Conservation (phyloP, 2,113 vertebrate genomes). For the Anolis carolinensis region DNA sequence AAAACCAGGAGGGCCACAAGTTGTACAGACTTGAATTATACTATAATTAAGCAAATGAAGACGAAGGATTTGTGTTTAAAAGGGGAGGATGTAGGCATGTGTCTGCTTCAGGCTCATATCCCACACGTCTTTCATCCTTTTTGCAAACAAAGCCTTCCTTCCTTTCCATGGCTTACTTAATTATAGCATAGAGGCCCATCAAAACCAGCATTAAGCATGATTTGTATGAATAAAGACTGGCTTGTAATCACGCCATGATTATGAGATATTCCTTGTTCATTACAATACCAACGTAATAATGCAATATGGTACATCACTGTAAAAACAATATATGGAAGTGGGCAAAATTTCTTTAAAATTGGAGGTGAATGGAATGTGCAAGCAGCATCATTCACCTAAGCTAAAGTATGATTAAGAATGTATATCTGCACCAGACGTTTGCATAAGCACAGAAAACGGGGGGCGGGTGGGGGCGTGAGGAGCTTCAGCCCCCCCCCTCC, state of each 20-base stretch:
- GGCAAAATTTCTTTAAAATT: background rate
- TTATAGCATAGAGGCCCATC: background rate
- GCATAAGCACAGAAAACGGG: background rate
- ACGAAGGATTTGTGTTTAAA: too few species aligned
- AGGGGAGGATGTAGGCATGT: too few species aligned
- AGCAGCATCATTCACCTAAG: background rate
- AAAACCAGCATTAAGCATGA: background rate
- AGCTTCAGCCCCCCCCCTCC: too few species aligned
- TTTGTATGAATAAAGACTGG: background rate
- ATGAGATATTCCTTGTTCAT: background rate
- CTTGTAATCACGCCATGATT: background rate
- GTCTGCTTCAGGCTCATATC: background rate
- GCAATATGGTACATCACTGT: background rate
- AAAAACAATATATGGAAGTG: background rate
- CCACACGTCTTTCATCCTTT: background rate
- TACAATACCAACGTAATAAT: background rate
- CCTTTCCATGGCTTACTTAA: background rate
- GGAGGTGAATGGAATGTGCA: background rate
- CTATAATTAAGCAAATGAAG: too few species aligned
- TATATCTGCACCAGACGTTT: background rate
- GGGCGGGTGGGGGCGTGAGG: too few species aligned
- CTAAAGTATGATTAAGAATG: background rate
- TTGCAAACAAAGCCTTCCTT: background rate
- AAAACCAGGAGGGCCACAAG: too few species aligned
- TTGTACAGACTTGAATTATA: too few species aligned